Conservation (phyloP, 2,888 invertebrate species). For the Leptinotarsa peninsularis region DNA sequence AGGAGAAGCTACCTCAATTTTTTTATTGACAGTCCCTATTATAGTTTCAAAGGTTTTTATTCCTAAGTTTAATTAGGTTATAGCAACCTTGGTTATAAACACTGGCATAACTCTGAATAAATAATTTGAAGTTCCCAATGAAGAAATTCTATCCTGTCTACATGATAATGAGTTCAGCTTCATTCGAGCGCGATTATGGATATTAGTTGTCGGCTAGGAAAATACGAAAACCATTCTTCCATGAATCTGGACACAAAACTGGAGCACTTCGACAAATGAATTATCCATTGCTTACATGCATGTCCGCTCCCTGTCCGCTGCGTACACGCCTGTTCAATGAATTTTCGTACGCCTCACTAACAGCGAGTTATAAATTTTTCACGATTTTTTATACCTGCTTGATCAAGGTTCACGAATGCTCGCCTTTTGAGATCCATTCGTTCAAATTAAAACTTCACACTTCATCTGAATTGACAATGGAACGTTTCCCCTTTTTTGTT, state of each 20-base stretch:
- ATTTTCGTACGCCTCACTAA: conserved; percentile 11
- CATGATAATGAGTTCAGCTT: not conserved
- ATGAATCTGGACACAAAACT: conserved; percentile 33
- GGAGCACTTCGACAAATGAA: conserved; percentile 31
- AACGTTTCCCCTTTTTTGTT: conserved; percentile 33
- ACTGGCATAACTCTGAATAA: too few relatives aligned
- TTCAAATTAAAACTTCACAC: conserved; percentile 39
- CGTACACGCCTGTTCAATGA: conserved; percentile 32
- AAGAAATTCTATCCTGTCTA: not conserved
- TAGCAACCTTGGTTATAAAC: too few relatives aligned
- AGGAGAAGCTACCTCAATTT: too few relatives aligned
- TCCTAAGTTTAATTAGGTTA: too few relatives aligned
- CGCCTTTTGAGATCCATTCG: conserved; percentile 26
- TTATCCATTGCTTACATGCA: conserved; percentile 40
- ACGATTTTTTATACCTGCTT: conserved; percentile 49
- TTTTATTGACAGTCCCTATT: too few relatives aligned
- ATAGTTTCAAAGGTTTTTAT: too few relatives aligned
- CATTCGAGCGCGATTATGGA: conserved; percentile 1
- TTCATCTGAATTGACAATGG: conserved; percentile 30
- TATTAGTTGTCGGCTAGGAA: conserved; percentile 13
- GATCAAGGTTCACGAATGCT: conserved; percentile 45
- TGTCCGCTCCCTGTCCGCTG: conserved; percentile 33
- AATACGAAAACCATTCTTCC: conserved; percentile 29
- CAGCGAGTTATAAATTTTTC: conserved; percentile 29
- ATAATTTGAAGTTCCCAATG: too few relatives aligned